These are phyloP conservation scores for Cloeon dipterum DNA, from an alignment of 2,888 invertebrate genomes.

Conservation along the genomic window DNA sequence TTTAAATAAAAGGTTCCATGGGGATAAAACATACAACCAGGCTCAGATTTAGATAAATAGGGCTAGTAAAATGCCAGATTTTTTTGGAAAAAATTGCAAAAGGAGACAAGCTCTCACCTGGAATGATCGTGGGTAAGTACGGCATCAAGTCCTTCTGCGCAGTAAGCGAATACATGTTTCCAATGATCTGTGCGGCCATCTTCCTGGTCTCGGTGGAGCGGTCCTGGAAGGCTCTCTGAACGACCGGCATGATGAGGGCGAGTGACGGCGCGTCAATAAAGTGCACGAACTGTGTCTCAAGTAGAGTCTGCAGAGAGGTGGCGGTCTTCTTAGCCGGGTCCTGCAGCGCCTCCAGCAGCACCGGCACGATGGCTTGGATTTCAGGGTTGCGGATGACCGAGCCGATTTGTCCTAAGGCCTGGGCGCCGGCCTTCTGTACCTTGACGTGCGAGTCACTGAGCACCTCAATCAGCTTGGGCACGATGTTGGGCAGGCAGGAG, in stretches of 20 bases:
- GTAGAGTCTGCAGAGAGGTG: slow-evolving; percentile 69
- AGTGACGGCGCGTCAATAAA: slow-evolving; percentile 97
- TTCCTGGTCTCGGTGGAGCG: slow-evolving; percentile 93
- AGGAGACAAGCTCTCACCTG: too few species aligned
- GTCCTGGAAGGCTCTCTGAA: slow-evolving; percentile 92
- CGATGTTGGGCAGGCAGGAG: slow-evolving; percentile 91
- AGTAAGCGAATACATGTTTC: slow-evolving; percentile 97
- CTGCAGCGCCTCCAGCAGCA: slow-evolving; percentile 71
- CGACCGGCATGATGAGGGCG: slow-evolving; percentile 97
- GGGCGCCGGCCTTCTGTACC: slow-evolving; percentile 90
- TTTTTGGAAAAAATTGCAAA: too few species aligned
- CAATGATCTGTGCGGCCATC: slow-evolving; percentile 99
- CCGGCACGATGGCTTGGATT: slow-evolving; percentile 81
- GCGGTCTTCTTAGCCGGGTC: slow-evolving; percentile 93
- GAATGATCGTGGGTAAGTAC: slow-evolving; percentile 87
- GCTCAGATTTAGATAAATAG: too few species aligned
- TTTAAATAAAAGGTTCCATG: too few species aligned
- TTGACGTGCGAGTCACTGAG: slow-evolving; percentile 93
- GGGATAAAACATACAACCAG: too few species aligned
- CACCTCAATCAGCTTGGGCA: slow-evolving; percentile 91
- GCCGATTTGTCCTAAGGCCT: slow-evolving; percentile 87
- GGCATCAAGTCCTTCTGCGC: slow-evolving; percentile 96
- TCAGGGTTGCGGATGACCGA: slow-evolving; percentile 97
- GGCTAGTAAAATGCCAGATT: too few species aligned
- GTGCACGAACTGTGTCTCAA: slow-evolving; percentile 96